Conservation (phyloP, 2,888 invertebrate species). For the Habrosyne pyritoides region DNA sequence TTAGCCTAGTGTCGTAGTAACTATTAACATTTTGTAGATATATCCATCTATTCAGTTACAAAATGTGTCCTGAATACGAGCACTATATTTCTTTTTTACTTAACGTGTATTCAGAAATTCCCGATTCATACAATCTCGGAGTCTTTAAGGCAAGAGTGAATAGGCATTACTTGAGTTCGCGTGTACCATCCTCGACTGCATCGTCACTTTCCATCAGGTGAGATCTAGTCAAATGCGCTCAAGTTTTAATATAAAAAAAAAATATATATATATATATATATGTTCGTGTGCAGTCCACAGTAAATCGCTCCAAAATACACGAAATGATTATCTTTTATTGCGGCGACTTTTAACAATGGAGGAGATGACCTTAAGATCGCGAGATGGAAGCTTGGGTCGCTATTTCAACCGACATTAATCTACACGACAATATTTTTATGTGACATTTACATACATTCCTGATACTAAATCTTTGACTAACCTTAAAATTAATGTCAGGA, state of each 20-base stretch:
- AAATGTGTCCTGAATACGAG: too few species aligned
- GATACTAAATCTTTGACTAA: conserved; percentile 26
- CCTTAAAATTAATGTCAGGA: conserved; percentile 6
- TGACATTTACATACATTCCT: conserved; percentile 29
- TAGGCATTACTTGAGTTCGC: too few species aligned
- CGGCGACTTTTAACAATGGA: conserved; percentile 73
- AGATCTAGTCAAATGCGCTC: too few species aligned
- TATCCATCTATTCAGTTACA: too few species aligned
- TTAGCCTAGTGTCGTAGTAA: too few species aligned
- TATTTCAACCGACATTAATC: conserved; percentile 45
- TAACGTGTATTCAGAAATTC: too few species aligned
- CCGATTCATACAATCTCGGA: too few species aligned
- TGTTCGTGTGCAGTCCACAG: conserved; percentile 59
- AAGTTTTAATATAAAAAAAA: not conserved
- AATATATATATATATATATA: conserved; percentile 19
- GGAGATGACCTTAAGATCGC: conserved; percentile 67
- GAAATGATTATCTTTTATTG: conserved; percentile 74
- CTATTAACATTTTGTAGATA: too few species aligned
- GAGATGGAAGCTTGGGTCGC: conserved; percentile 57
- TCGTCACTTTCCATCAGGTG: too few species aligned
- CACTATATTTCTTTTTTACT: too few species aligned
- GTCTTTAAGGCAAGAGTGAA: too few species aligned
- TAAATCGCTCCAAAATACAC: conserved; percentile 76
- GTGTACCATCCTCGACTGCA: too few species aligned
- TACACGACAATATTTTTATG: conserved; percentile 28